Percentiles rank a stretch among this genome's conserved stretches.
phyloP scores from a whole-genome alignment of 2,113 vertebrate species.

The Leptocoma aspasia region DNA sequence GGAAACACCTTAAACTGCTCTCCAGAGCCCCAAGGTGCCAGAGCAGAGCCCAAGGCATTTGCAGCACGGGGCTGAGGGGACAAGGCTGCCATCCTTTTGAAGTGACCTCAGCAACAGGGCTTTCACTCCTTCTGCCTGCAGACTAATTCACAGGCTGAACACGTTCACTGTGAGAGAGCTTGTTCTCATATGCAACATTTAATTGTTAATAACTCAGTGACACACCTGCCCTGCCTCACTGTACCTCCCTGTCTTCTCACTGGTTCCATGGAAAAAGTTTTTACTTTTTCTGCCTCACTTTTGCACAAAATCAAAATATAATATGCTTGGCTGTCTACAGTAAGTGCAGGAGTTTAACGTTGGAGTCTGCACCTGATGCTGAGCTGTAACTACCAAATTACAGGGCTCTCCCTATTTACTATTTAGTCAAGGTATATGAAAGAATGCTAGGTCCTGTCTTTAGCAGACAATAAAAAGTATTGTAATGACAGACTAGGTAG shows the following conservation, averaged over 20 bases:
- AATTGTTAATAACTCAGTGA: not conserved
- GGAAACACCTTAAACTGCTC: not conserved
- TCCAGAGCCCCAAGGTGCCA: fast-evolving
- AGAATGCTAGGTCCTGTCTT: not conserved
- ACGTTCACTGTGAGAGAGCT: not conserved
- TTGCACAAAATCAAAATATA: not conserved
- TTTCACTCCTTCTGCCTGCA: not conserved
- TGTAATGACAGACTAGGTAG: not conserved
- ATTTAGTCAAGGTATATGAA: not conserved
- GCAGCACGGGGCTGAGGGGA: not conserved
- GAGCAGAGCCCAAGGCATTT: not conserved
- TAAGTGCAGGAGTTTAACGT: not conserved
- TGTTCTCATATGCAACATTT: not conserved
- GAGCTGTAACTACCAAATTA: not conserved
- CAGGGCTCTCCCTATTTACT: not conserved
- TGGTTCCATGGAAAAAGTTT: not conserved
- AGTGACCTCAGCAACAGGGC: not conserved
- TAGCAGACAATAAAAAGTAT: not conserved
- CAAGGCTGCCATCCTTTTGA: not conserved
- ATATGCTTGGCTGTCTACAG: not conserved
- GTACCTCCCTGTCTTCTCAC: not conserved
- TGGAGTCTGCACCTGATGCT: not conserved
- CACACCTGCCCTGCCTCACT: not conserved
- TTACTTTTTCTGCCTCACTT: not conserved
- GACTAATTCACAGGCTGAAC: not conserved